Evolutionary conservation across 2,113 vertebrate species (phyloP).

Genomic region (Beaufortia kweichowensis): DNA sequence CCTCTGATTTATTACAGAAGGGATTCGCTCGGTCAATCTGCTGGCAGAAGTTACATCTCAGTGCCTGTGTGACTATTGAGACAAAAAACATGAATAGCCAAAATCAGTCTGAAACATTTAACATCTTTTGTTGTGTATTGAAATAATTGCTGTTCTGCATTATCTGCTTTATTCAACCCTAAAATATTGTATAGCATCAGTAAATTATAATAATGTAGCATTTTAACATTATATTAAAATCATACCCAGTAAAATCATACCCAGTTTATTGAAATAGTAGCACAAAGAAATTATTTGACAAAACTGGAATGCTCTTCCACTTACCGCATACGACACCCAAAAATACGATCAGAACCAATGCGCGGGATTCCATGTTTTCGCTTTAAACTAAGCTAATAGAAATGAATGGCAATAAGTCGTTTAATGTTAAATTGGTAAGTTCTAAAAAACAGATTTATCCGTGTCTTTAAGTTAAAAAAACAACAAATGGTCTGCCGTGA

Average conservation of each 20-base stretch:
- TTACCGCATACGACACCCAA: constrained; percentile 46
- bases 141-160: neutral
- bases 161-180: neutral
- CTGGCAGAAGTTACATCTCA: constrained; percentile 47
- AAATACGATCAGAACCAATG: constrained; percentile 38
- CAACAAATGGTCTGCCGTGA: neutral
- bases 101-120: neutral
- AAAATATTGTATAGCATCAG: no score
- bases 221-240: neutral
- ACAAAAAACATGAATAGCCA: neutral
- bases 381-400: neutral
- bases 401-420: neutral
- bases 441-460: neutral
- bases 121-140: neutral
- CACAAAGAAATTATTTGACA: neutral
- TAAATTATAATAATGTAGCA: no score
- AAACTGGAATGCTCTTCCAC: constrained; percentile 7
- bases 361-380: constrained; percentile 36
- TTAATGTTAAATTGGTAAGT: neutral
- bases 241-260: neutral
- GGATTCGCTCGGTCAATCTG: constrained; percentile 14
- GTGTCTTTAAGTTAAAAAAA: neutral
- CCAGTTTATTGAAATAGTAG: neutral
- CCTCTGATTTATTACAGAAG: neutral
- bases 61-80: constrained; percentile 42